Base-by-base conservation (phyloP, 2,888 invertebrate species). In the Dorcus hopei region DNA sequence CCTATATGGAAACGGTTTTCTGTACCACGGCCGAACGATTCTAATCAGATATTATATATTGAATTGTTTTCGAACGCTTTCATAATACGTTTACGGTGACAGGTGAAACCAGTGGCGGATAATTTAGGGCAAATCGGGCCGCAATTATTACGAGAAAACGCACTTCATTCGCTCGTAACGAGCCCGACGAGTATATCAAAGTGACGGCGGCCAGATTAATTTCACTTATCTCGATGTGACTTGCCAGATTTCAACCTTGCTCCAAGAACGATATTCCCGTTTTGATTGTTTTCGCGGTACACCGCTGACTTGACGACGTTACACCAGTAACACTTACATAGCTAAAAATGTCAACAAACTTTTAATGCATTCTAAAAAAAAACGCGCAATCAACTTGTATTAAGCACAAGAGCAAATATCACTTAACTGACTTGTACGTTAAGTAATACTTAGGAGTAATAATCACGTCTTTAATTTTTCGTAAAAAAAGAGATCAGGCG, bases 21-120 rank as follows among this genome's bases (percentile, higher is more conserved):
- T 74, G 70, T 73, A 74, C 71, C 75, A 74, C 68, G 74, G 74
- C 70, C 74, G 68, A 63, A 65, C 67, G 68, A 70, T 70, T 68
- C 68, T 67, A 66, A 67, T 66, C 65, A 65, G 66, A 67, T 63
- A 65, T 64, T 60, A 53, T 53, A 59, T 64, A 65, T 65, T 64
- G 66, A 70, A 70, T 68, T 70, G 69, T 70, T 67, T 67, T 68
- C 68, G 65, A 57, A 62, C 54, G 65, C 65, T 70, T 70, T 61
- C 63, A 58, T 67, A 67, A 67, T 62, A 49, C 61, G 52, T 52
- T 58, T 61, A 62, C 54, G 62, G 64, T 64, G 65, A 67, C 69
- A 68, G 67, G 69, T 69, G 69, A 66, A 69, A 65, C 65, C 62
- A 57, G 61, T 65, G 63, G 64, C 63, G 56, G 58, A 59, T 59